These are phyloP conservation scores for Procavia capensis DNA, from an alignment of 2,113 vertebrate genomes.

Conservation along the genomic window DNA sequence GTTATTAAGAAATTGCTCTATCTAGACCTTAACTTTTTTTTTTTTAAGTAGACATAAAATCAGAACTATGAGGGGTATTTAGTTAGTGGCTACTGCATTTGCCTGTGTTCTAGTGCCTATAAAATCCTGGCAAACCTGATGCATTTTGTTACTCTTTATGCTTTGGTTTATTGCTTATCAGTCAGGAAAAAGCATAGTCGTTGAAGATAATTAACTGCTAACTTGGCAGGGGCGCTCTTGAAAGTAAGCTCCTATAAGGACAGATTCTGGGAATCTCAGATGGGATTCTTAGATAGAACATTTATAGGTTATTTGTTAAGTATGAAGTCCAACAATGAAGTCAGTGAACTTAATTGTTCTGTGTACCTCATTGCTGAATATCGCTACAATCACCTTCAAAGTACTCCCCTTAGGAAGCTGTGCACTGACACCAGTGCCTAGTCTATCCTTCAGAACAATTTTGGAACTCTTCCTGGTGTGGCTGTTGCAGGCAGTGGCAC, in stretches of 20 bases:
- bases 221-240: neutral
- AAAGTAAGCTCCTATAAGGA: neutral
- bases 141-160: neutral
- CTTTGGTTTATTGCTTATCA: neutral
- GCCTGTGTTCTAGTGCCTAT: neutral
- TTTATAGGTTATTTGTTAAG: neutral
- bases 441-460: too few species aligned
- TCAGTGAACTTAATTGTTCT: too few species aligned
- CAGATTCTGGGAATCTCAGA: neutral
- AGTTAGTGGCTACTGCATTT: neutral
- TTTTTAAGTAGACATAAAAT: neutral
- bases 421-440: too few species aligned
- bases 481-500: too few species aligned
- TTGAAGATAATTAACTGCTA: neutral
- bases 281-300: neutral
- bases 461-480: too few species aligned
- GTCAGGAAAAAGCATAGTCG: neutral
- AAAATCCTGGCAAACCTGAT: neutral
- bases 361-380: too few species aligned
- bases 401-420: too few species aligned
- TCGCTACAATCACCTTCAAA: too few species aligned
- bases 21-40: neutral
- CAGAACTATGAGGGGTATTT: neutral
- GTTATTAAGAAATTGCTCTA: slow-evolving; percentile 41
- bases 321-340: too few species aligned